phyloP scores from a whole-genome alignment of 2,888 invertebrate species.

The Trachelus iudaicus region DNA sequence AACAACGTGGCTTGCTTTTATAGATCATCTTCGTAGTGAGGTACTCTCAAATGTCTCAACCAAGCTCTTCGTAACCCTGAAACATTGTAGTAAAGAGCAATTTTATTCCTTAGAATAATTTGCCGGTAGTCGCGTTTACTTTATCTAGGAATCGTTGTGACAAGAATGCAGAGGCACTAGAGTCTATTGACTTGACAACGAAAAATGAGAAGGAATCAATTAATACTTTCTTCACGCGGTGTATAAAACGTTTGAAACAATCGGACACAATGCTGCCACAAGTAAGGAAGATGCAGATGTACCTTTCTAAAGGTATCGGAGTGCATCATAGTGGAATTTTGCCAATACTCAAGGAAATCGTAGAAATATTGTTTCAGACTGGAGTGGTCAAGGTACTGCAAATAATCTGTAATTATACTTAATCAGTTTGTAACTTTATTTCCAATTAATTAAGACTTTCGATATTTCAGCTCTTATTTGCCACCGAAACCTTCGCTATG shows the following conservation, averaged over 20 bases:
- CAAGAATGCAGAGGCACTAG: constrained; percentile 69
- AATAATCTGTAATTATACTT: background rate
- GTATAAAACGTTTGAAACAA: constrained; percentile 81
- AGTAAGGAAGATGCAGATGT: constrained; percentile 75
- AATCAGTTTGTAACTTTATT: background rate
- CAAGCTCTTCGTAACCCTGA: background rate
- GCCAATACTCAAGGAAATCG: constrained; percentile 98
- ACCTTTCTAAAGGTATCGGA: constrained; percentile 88
- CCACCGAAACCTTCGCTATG: constrained; percentile 99
- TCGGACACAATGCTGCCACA: constrained; percentile 92
- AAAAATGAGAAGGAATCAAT: constrained; percentile 87
- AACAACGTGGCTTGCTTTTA: constrained; percentile 83
- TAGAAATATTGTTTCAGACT: constrained; percentile 95
- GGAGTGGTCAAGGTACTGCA: constrained; percentile 83
- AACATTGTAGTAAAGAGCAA: background rate
- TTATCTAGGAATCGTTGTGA: constrained; percentile 89
- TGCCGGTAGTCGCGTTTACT: constrained; percentile 95
- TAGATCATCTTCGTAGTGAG: constrained; percentile 83
- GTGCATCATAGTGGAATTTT: constrained; percentile 98
- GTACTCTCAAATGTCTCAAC: constrained; percentile 44
- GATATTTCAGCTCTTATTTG: constrained; percentile 86
- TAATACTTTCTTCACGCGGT: constrained; percentile 85
- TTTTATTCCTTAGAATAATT: constrained; percentile 69
- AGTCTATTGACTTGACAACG: constrained; percentile 80
- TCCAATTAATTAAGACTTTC: background rate